Percentiles rank a stretch among this genome's conserved stretches.
phyloP scores from a whole-genome alignment of 2,888 invertebrate species.

The Tachystola acroxantha region DNA sequence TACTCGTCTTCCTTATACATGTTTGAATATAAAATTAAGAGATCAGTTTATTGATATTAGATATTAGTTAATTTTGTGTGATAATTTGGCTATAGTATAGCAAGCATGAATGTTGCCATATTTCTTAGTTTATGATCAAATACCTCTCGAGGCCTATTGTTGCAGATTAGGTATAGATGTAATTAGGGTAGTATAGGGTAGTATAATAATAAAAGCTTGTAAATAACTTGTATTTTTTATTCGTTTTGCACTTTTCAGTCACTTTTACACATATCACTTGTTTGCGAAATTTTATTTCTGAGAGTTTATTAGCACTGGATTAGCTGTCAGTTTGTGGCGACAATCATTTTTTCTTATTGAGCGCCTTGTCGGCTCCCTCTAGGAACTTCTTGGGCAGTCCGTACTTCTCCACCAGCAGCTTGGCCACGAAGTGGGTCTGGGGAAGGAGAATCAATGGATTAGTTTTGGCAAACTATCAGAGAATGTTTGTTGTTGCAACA shows the following conservation, averaged over 20 bases:
- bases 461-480: background rate
- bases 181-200: constrained; percentile 2
- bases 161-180: background rate
- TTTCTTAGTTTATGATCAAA: background rate
- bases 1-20: constrained; percentile 1
- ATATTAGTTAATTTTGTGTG: too few relatives aligned
- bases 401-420: constrained; percentile 83
- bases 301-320: background rate
- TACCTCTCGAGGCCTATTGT: background rate
- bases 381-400: constrained; percentile 86
- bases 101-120: background rate
- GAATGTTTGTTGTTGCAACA: too few relatives aligned
- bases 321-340: background rate
- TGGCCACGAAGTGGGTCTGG: constrained; percentile 69
- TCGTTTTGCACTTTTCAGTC: background rate
- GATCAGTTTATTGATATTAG: too few relatives aligned
- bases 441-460: constrained; percentile 22
- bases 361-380: constrained; percentile 85
- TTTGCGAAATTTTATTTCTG: constrained; percentile 2
- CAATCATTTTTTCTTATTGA: constrained; percentile 79
- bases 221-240: constrained; percentile 4
- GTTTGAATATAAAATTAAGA: background rate
- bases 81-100: background rate
- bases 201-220: constrained; percentile 7
- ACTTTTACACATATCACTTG: constrained; percentile 3